These are phyloP conservation scores for Dicycla oo DNA, from an alignment of 2,888 invertebrate genomes.

Conservation along the genomic window DNA sequence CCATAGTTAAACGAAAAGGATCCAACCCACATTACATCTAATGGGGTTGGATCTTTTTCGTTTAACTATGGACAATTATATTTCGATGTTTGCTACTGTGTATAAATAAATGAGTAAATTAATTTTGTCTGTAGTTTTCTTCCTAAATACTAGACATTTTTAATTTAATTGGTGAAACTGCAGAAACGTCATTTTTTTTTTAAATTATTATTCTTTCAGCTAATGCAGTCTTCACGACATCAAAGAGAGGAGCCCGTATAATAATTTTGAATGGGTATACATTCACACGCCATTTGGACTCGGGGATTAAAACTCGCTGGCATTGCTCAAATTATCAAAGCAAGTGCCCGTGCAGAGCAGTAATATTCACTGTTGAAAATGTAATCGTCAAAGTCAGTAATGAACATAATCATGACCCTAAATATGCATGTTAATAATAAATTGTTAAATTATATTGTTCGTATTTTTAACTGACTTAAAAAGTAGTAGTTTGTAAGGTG, in stretches of 20 bases:
- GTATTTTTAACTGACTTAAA: too few species aligned
- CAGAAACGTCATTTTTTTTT: too few species aligned
- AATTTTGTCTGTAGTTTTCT: background rate
- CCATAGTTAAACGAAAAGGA: too few species aligned
- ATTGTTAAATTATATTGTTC: background rate
- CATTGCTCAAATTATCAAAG: constrained; percentile 22
- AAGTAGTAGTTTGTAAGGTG: too few species aligned
- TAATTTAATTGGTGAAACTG: too few species aligned
- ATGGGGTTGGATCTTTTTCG: too few species aligned
- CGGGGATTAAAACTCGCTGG: constrained; percentile 35
- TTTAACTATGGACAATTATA: too few species aligned
- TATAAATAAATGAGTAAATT: background rate
- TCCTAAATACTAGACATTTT: background rate
- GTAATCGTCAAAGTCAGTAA: constrained; percentile 14
- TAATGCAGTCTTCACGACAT: constrained; percentile 8
- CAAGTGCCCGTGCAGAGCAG: constrained; percentile 20
- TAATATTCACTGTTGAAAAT: constrained; percentile 16
- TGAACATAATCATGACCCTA: constrained; percentile 38
- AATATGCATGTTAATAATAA: background rate
- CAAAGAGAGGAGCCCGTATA: constrained; percentile 15
- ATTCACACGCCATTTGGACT: constrained; percentile 19
- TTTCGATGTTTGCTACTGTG: too few species aligned
- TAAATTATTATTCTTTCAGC: constrained; percentile 1
- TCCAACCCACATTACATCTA: too few species aligned
- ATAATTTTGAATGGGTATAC: constrained; percentile 20